Evolutionary conservation across 1,140 invertebrate genomes (phyloP).

Genomic region (Drosophila nigromelanica): DNA sequence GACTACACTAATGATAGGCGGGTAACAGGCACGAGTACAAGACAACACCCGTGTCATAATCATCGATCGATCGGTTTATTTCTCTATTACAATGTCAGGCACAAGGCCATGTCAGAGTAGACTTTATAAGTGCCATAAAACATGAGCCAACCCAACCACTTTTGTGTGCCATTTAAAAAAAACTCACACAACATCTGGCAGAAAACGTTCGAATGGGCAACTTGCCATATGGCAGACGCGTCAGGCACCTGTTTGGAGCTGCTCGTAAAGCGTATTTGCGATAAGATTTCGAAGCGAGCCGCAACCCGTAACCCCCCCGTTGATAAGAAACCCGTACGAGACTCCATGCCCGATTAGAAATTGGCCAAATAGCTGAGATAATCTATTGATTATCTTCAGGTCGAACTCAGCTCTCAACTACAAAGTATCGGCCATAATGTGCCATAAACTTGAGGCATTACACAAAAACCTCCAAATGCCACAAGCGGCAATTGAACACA

Average conservation of each 20-base stretch:
- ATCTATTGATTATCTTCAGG: conserved; percentile 23
- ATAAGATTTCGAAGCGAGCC: conserved; percentile 26
- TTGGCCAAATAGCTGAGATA: conserved; percentile 1
- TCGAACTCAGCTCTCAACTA: not conserved
- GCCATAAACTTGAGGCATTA: conserved; percentile 1
- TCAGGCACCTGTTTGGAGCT: conserved; percentile 25
- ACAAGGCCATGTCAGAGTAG: conserved; percentile 40
- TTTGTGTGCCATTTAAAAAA: not conserved
- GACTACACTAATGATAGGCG: conserved; percentile 9
- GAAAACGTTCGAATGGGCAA: not conserved
- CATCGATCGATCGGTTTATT: not conserved
- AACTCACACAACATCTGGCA: conserved; percentile 15
- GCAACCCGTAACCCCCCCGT: not conserved
- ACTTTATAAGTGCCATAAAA: conserved; percentile 20
- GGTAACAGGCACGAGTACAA: not conserved
- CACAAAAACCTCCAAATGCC: conserved; percentile 3
- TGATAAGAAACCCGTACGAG: not conserved
- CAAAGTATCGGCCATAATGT: conserved; percentile 11
- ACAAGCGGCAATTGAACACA: not conserved
- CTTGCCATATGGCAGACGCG: not conserved
- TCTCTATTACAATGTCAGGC: conserved; percentile 46
- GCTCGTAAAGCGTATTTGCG: conserved; percentile 19
- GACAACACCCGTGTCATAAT: conserved; percentile 1
- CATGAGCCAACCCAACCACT: not conserved
- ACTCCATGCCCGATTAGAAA: conserved; percentile 21